Base-by-base conservation (phyloP, 2,888 invertebrate species). In the Meghimatium bilineatum region DNA sequence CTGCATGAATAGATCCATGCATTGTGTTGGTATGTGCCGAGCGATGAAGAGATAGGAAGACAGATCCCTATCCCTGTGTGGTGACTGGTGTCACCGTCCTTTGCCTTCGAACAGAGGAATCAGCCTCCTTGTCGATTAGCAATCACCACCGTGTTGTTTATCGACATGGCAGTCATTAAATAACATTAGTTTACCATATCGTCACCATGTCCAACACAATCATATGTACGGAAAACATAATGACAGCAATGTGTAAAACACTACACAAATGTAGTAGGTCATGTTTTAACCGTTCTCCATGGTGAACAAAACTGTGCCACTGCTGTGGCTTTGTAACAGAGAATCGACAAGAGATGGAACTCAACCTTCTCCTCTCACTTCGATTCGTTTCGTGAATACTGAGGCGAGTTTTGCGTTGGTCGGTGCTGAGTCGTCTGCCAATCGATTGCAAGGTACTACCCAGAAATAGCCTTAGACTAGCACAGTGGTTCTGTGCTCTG, bases 1-100 rank as follows among this genome's bases (percentile, higher is more conserved):
- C 84, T 84, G 85, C 83, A 81, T 85, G 72, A 85, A 82, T 86
- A 85, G 85, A 87, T 85, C 88, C 88, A 88, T 87, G 85, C 88
- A 88, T 88, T 86, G 86, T 87, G 85, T 86, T 83, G 84, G 81
- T 52, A 76, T 49, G 76, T 29, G 74, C 32, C 49, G 76, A 63
- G 63, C 75, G 52, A 76, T 67, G 82, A n/a, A 49, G 82, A 75
- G 75, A 82, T 82, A 82, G 82, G 82, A 76, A 36, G 5, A 80
- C 6, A 38, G 60, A 6, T 36, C 72, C 74, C 82, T 82, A 82
- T 82, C 82, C 36, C 82, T 67, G 44, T 67, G 44, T 44, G 44
- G 44, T 44, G 34, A 12, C 36, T 34, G 8, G 12, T 60, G 76
- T 82, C 82, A 76, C 82, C 76, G 82, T 49, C 29, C 67, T 52